phyloP scores from a whole-genome alignment of 2,113 vertebrate species.

The Halcyon senegalensis region DNA sequence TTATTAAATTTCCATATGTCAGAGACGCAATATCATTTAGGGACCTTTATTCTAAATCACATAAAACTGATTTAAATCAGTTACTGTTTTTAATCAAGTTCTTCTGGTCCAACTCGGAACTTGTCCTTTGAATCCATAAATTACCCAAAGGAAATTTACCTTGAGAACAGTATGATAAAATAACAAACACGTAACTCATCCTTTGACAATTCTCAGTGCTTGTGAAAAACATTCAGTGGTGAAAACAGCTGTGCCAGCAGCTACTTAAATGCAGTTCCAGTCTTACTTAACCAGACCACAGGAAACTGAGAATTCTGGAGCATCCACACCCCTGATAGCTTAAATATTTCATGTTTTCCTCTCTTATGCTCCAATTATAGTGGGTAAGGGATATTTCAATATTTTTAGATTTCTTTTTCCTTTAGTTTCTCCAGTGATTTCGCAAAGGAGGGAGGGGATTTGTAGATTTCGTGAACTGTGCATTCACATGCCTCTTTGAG shows the following conservation, averaged over 20 bases:
- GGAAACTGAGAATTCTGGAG: neutral
- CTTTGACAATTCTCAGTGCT: neutral
- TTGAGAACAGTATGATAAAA: neutral
- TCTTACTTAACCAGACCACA: neutral
- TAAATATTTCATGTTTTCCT: neutral
- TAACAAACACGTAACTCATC: neutral
- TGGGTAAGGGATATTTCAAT: neutral
- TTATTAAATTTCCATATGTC: neutral
- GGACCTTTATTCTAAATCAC: neutral
- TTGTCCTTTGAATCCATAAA: neutral
- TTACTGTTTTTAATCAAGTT: neutral
- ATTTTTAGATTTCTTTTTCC: neutral
- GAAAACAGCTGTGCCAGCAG: neutral
- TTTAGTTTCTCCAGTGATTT: neutral
- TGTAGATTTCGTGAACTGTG: neutral
- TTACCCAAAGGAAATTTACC: neutral
- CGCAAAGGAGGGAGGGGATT: neutral
- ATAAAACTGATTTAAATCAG: neutral
- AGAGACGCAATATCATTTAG: neutral
- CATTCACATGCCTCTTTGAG: neutral
- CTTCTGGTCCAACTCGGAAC: neutral
- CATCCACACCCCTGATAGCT: neutral
- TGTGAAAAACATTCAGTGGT: neutral
- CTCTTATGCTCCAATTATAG: neutral
- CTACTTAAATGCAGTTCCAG: neutral